Evolutionary conservation across 1,140 invertebrate species (phyloP), one percentile per base, ranked within the genome.

Genomic region (Odontomachus brunneus): DNA sequence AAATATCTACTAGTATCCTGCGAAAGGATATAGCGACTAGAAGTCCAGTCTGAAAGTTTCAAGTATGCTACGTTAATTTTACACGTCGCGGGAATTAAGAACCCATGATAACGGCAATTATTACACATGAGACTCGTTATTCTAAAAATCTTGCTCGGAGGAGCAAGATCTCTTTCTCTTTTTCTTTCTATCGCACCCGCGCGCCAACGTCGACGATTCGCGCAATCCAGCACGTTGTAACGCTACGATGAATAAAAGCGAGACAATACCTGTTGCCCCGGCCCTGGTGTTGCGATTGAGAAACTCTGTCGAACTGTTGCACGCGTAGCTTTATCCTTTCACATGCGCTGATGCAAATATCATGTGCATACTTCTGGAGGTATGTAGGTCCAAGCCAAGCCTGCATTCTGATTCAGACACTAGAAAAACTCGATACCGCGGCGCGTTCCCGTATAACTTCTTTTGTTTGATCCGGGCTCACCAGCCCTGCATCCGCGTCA

Each of bases 371-470:
- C 74, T 53, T 60, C 38, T 71, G 29, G 24, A 71, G 71, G 67
- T 60, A 81, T 59, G 72, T 76, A 84, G 66, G 49, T 82, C 59
- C 71, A 59, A 53, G 38, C n/a, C 53, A 44, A 66, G 82, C 48
- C 69, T 80, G 82, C 65, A 87, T 88, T 88, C 86, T 88, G 83
- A 88, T 88, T 65, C 83, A 76, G 38, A 53, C 55, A 60, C 65
- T 60, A 67, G 78, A 85, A 88, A 88, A 88, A 87, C 83, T 85
- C 87, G 83, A 88, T 88, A 80, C 55, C 66, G 51, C 88, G 78
- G 67, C 87, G 88, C 82, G 67, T 78, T 88, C 71, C 22, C 83
- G 62, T 88, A 80, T 78, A 82, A 88, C 76, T 85, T 85, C 73
- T 74, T 85, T 85, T 74, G 80, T 88, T 83, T 72, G 76, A 88